Evolutionary conservation across 1,140 invertebrate genomes (phyloP), one percentile per base, ranked within the genome.

Genomic region (Ceratitis capitata): DNA sequence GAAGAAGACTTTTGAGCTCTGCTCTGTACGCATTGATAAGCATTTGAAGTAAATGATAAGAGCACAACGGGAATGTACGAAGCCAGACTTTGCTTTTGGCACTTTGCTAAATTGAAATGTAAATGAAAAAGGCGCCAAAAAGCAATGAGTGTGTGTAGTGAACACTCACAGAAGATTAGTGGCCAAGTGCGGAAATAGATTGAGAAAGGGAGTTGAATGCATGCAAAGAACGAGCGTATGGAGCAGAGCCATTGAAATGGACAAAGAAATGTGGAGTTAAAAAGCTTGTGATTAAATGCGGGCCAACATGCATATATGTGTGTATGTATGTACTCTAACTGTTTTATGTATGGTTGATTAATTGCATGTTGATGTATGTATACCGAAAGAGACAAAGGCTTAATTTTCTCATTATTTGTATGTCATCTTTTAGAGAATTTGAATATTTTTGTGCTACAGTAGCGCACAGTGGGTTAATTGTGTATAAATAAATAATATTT

Each of bases 41-140:
- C 42, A 78, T 32, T 78, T n/a, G n/a, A 78, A 9, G 69, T 78
- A 39, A 78, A 19, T n/a, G 69, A 78, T 47, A 78, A 35, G 61
- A 32, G 61, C 35, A 19, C 32, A 39, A 45, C 35, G 10, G 35
- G 19, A 69, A 14, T 39, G 61, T 35, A 23, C 6, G 51, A 78
- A 78, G 69, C 69, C 69, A n/a, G n/a, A n/a, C n/a, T n/a, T n/a
- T 78, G 35, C 32, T n/a, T n/a, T n/a, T 78, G 69, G 69, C 35
- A 78, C 16, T 78, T 23, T 26, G 69, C 69, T 78, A 47, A 78
- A 45, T 45, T 78, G 69, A 42, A 78, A 42, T 78, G 42, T 19
- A 78, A n/a, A n/a, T n/a, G n/a, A n/a, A 78, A 78, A 78, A 78
- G 19, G 69, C 23, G 69, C 69, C 69, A 78, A 78, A 78, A 78